These are phyloP conservation scores for Diogma glabrata DNA, from an alignment of 2,888 invertebrate genomes.

Conservation along the genomic window DNA sequence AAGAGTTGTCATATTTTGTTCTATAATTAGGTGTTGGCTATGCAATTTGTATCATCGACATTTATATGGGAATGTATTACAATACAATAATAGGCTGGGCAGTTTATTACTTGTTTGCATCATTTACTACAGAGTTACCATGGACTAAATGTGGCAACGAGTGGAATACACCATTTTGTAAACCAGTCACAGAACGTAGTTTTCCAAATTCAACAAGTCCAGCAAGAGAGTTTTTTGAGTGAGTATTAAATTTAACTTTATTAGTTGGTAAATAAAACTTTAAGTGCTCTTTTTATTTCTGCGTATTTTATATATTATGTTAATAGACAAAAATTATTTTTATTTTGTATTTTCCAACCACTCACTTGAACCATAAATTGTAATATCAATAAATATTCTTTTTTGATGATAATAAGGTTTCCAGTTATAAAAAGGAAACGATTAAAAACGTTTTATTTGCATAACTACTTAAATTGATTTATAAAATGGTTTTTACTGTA, in stretches of 20 bases:
- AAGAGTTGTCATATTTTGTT: constrained; percentile 8
- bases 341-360: background rate
- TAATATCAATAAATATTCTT: no score
- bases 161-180: constrained; percentile 76
- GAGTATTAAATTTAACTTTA: constrained; percentile 32
- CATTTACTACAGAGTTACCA: constrained; percentile 67
- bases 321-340: background rate
- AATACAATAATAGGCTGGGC: constrained; percentile 97
- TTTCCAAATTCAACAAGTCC: constrained; percentile 56
- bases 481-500: no score
- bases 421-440: no score
- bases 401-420: no score
- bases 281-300: background rate
- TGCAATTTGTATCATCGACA: constrained; percentile 89
- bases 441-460: no score
- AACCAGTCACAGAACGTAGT: constrained; percentile 48
- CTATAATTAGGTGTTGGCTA: constrained; percentile 73
- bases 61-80: constrained; percentile 95
- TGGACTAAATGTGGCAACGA: constrained; percentile 79
- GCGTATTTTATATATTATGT: background rate
- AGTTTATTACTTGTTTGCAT: constrained; percentile 77
- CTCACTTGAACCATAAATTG: no score
- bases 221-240: constrained; percentile 84
- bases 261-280: constrained; percentile 6
- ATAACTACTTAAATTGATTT: no score